Evolutionary conservation across 2,797 vertebrate species (phyloP).

Genomic region (Mormyrus hasselquistii): DNA sequence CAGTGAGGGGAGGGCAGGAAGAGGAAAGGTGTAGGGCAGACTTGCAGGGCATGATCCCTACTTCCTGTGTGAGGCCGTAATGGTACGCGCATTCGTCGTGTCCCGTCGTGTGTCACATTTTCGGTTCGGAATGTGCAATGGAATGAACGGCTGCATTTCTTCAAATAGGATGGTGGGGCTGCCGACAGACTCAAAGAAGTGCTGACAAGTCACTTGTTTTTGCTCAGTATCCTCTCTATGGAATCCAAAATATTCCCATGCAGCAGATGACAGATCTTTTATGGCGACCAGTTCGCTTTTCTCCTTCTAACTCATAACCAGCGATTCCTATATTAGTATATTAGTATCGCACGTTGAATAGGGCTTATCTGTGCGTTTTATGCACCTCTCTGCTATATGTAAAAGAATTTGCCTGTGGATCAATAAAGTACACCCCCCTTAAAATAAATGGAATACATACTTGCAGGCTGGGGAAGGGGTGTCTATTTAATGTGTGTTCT

Average conservation of each 20-base stretch:
- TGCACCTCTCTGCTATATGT: background rate
- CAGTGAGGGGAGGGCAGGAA: background rate
- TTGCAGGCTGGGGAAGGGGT: too few species aligned
- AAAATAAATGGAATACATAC: too few species aligned
- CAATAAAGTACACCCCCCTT: background rate
- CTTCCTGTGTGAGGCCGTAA: background rate
- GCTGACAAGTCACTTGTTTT: background rate
- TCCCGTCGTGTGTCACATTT: background rate
- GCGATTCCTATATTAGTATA: background rate
- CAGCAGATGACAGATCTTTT: background rate
- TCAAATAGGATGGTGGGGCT: background rate
- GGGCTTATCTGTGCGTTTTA: background rate
- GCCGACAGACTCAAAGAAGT: background rate
- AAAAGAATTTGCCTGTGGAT: background rate
- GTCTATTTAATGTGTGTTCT: too few species aligned
- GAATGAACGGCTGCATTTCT: background rate
- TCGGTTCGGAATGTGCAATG: background rate
- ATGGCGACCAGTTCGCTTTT: background rate
- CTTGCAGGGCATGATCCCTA: background rate
- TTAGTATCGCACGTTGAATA: background rate
- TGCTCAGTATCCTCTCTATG: background rate
- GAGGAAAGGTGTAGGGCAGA: background rate
- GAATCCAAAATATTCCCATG: background rate
- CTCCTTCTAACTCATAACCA: background rate
- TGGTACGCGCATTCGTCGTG: background rate